phyloP scores from a whole-genome alignment of 2,797 vertebrate genomes.

The Oreortyx pictus region DNA sequence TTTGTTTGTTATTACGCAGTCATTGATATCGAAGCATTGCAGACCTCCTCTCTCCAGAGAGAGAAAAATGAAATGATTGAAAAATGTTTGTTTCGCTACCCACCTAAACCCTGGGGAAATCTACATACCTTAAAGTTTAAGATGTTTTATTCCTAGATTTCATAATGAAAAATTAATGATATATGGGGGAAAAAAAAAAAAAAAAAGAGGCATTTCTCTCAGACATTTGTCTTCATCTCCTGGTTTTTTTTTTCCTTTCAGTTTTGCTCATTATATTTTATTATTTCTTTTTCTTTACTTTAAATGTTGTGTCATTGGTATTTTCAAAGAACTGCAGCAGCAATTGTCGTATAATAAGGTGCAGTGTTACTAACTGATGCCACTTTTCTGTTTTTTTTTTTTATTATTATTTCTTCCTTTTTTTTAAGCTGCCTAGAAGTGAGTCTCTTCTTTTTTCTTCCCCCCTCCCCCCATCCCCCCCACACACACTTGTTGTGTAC shows the following conservation, averaged over 20 bases:
- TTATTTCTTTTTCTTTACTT: background rate
- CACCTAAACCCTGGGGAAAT: conserved; percentile 69
- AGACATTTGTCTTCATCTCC: conserved; percentile 57
- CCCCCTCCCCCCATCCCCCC: too few relatives aligned
- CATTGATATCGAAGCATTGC: conserved; percentile 25
- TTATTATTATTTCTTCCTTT: background rate
- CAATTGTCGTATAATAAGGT: conserved; percentile 43
- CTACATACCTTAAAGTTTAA: conserved; percentile 72
- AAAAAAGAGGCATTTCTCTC: conserved; percentile 49
- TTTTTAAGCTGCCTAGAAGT: background rate
- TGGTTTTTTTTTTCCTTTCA: background rate
- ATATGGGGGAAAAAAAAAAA: conserved; percentile 50
- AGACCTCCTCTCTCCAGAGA: conserved; percentile 47
- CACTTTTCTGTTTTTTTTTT: accelerated
- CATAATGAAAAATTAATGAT: conserved; percentile 69
- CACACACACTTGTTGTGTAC: background rate
- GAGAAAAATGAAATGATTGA: too few relatives aligned
- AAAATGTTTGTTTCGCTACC: conserved; percentile 67
- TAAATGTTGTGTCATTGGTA: conserved; percentile 31
- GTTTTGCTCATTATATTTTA: conserved; percentile 38
- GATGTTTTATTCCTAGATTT: conserved; percentile 72
- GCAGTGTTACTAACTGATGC: background rate
- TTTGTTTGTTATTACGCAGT: conserved; percentile 23
- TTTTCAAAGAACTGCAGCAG: conserved; percentile 39
- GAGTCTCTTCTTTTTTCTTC: background rate